phyloP scores from a whole-genome alignment of 2,797 vertebrate genomes.

The Aselliscus stoliczkanus region DNA sequence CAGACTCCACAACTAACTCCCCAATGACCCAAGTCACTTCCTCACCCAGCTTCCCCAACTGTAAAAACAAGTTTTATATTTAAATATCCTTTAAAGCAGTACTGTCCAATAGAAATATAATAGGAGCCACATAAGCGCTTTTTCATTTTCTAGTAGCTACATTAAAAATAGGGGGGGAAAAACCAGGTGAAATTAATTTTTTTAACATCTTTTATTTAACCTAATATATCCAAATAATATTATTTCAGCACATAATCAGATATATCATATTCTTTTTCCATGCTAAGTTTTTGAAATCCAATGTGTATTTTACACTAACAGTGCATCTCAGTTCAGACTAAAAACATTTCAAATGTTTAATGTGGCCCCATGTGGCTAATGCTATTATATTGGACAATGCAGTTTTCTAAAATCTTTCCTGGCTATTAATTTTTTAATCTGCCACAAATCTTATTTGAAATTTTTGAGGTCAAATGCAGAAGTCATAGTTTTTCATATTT shows the following conservation, averaged over 20 bases:
- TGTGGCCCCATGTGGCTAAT: neutral
- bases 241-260: neutral
- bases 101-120: neutral
- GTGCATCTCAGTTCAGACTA: neutral
- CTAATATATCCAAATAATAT: neutral
- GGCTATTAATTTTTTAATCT: neutral
- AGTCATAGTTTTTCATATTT: slow-evolving; percentile 26
- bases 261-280: neutral
- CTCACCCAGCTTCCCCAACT: neutral
- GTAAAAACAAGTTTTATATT: neutral
- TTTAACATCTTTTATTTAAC: neutral
- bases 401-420: neutral
- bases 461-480: neutral
- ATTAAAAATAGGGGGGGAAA: neutral
- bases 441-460: neutral
- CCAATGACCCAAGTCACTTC: neutral
- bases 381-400: neutral
- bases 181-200: neutral
- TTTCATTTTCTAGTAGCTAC: neutral
- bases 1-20: neutral
- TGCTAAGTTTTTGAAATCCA: neutral
- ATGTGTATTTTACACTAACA: neutral
- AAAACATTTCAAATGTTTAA: neutral
- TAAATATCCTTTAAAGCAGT: neutral
- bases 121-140: neutral